A percentile compares a stretch with the other conserved stretches of the same genome.
Evolutionary conservation across 2,888 invertebrate species (phyloP).

Genomic region (Hemaris fuciformis): DNA sequence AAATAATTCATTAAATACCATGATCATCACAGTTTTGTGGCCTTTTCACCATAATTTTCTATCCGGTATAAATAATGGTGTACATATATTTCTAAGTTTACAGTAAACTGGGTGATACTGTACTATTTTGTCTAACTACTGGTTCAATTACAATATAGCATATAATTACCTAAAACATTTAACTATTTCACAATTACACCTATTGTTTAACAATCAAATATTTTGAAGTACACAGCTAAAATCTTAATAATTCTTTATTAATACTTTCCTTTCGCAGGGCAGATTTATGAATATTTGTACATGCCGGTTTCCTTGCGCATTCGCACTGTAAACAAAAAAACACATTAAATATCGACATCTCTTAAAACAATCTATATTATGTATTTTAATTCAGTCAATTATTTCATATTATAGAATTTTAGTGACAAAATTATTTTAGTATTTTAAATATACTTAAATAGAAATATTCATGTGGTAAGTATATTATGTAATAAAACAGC

Average conservation of each 20-base stretch:
- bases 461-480: too few species aligned
- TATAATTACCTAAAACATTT: not conserved
- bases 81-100: slow-evolving; percentile 17
- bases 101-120: slow-evolving; percentile 39
- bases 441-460: too few species aligned
- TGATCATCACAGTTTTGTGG: slow-evolving; percentile 18
- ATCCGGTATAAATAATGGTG: slow-evolving; percentile 31
- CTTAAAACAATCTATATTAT: too few species aligned
- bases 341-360: not conserved
- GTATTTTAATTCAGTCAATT: not conserved
- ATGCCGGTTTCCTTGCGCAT: slow-evolving; percentile 77
- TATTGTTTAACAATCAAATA: slow-evolving; percentile 6
- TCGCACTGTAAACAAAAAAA: slow-evolving; percentile 66
- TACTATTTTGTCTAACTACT: slow-evolving; percentile 30
- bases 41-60: not conserved
- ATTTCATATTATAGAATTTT: too few species aligned
- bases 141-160: not conserved
- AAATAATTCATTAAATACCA: slow-evolving; percentile 17
- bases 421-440: too few species aligned
- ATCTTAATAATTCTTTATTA: slow-evolving; percentile 23
- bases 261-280: slow-evolving; percentile 32
- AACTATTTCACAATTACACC: not conserved
- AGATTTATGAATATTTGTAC: slow-evolving; percentile 71
- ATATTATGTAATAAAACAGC: not conserved
- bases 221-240: slow-evolving; percentile 18